Evolutionary conservation across 2,888 invertebrate genomes (phyloP).

Genomic region (Smittia sp.): DNA sequence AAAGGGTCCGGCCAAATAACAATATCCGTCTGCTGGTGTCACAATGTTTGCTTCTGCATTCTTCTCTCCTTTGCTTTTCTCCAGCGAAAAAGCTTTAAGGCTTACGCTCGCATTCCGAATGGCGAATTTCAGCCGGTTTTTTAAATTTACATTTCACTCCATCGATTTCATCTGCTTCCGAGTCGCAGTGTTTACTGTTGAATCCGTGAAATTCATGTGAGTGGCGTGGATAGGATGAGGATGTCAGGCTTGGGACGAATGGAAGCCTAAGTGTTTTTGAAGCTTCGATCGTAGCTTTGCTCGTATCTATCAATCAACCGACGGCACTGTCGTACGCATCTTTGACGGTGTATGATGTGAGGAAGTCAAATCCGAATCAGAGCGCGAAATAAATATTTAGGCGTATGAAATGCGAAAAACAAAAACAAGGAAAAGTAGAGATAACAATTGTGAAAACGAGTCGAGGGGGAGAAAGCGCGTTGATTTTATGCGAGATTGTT

Average conservation of each 20-base stretch:
- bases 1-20: not conserved
- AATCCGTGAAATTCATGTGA: too few relatives aligned
- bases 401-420: not conserved
- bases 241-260: too few relatives aligned
- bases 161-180: not conserved
- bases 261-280: too few relatives aligned
- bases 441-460: constrained; percentile 3
- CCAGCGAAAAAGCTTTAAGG: not conserved
- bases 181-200: not conserved
- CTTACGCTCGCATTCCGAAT: too few relatives aligned
- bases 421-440: not conserved
- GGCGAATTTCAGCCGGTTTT: not conserved
- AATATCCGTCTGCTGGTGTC: constrained; percentile 9
- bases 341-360: constrained; percentile 18
- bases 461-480: not conserved
- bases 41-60: not conserved
- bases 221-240: too few relatives aligned
- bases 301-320: too few relatives aligned
- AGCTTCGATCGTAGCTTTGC: too few relatives aligned
- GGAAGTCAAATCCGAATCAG: constrained; percentile 29
- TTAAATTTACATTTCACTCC: constrained; percentile 8
- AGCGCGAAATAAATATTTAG: constrained; percentile 34
- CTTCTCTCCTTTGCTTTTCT: not conserved
- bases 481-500: not conserved
- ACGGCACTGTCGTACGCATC: too few relatives aligned